These are phyloP conservation scores for Holothuria leucospilota DNA, from an alignment of 53 echinoderm and acorn worm species.

Conservation along the genomic window DNA sequence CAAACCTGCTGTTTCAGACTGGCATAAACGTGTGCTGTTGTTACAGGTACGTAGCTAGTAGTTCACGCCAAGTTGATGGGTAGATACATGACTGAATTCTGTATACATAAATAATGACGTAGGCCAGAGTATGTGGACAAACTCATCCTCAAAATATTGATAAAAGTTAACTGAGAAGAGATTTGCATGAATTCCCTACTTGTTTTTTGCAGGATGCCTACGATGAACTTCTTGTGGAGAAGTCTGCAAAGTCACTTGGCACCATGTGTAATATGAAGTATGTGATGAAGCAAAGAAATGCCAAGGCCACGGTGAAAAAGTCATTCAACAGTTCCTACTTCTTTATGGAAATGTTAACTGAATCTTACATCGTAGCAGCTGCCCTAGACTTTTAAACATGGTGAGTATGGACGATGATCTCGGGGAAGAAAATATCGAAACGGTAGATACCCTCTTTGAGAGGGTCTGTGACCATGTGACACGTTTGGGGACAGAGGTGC, in stretches of 20 bases:
- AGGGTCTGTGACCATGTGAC: not conserved
- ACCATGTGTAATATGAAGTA: not conserved
- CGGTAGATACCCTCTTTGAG: not conserved
- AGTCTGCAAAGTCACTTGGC: not conserved
- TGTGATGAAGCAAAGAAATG: not conserved
- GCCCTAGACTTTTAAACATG: not conserved
- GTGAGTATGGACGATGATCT: not conserved
- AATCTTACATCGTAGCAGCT: not conserved
- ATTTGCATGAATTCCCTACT: no score
- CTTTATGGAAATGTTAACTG: not conserved
- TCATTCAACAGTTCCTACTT: not conserved
- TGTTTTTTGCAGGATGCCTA: conserved; percentile 4
- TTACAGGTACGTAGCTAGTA: not conserved
- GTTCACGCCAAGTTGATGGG: no score
- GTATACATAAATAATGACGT: no score
- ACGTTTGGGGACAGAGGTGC: not conserved
- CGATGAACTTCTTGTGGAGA: not conserved
- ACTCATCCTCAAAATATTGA: no score
- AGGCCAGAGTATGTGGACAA: no score
- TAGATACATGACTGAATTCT: no score
- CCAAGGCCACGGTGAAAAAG: not conserved
- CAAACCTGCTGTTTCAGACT: not conserved
- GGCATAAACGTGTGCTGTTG: not conserved
- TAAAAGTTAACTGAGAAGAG: no score
- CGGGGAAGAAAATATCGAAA: not conserved